A percentile compares a stretch with the other conserved stretches of the same genome.
These are phyloP conservation scores for Kryptopterus vitreolus DNA, from an alignment of 2,797 vertebrate species.

Conservation along the genomic window DNA sequence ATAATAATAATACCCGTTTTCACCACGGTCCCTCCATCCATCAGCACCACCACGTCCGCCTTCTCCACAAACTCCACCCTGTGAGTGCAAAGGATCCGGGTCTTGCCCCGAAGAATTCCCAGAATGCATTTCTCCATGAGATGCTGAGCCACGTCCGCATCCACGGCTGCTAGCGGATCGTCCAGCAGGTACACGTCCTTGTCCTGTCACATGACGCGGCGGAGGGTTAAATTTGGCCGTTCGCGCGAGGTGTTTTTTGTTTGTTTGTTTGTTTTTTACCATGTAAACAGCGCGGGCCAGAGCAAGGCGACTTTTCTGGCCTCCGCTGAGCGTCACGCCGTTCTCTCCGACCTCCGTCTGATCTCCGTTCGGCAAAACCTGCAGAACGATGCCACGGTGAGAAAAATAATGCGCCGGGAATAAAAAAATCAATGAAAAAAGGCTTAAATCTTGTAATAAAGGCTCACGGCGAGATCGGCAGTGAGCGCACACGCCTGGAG, in stretches of 20 bases:
- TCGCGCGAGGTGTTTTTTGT: background rate
- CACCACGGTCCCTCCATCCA: conserved; percentile 84
- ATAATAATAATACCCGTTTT: conserved; percentile 86
- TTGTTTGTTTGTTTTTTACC: conserved; percentile 66
- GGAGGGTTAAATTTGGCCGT: background rate
- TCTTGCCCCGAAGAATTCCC: conserved; percentile 82
- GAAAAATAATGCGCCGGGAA: too few species aligned
- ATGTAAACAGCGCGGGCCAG: conserved; percentile 93
- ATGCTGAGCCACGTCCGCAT: conserved; percentile 87
- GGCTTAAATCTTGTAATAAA: too few species aligned
- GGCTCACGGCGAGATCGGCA: conserved; percentile 87
- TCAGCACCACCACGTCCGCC: conserved; percentile 83
- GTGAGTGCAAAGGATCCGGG: conserved; percentile 93
- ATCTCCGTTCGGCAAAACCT: conserved; percentile 89
- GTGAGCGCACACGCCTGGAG: conserved; percentile 89
- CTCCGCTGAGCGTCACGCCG: conserved; percentile 93
- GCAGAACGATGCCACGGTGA: too few species aligned
- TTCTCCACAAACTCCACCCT: conserved; percentile 84
- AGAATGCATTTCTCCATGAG: conserved; percentile 89
- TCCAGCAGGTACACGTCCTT: conserved; percentile 94
- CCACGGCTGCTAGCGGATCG: conserved; percentile 94
- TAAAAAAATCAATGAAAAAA: background rate
- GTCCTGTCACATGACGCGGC: conserved; percentile 69
- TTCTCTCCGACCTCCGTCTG: conserved; percentile 95
- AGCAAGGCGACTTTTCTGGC: conserved; percentile 92